A percentile compares a stretch with the other conserved stretches of the same genome.
phyloP scores from a whole-genome alignment of 2,888 invertebrate genomes.

The Xanthia icteritia region DNA sequence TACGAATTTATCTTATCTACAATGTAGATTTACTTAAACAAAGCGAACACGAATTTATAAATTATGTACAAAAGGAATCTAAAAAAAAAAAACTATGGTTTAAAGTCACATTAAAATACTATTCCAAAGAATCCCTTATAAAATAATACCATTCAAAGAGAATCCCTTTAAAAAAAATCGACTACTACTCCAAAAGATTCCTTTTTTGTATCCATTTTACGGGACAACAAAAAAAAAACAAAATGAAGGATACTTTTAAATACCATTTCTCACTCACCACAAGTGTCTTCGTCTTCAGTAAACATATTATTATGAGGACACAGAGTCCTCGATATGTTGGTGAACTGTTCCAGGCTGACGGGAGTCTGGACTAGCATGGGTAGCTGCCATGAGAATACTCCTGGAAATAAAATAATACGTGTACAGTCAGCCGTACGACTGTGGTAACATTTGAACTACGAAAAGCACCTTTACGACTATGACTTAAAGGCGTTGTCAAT shows the following conservation, averaged over 20 bases:
- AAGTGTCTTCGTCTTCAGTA: conserved; percentile 81
- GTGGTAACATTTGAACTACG: too few relatives aligned
- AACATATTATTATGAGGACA: conserved; percentile 91
- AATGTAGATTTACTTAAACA: background rate
- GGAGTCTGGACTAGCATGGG: conserved; percentile 91
- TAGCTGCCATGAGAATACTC: conserved; percentile 95
- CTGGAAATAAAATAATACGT: conserved; percentile 71
- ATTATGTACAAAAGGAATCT: accelerated
- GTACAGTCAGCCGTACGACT: too few relatives aligned
- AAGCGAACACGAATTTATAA: background rate
- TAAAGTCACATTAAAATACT: background rate
- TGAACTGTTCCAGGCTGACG: conserved; percentile 88
- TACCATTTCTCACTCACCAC: conserved; percentile 75
- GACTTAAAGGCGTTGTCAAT: too few relatives aligned
- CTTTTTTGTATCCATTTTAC: background rate
- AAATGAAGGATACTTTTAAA: background rate
- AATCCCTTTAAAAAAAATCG: background rate
- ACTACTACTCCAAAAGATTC: background rate
- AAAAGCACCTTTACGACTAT: too few relatives aligned
- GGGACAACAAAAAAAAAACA: conserved; percentile 5
- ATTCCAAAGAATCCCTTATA: background rate
- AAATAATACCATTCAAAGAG: background rate
- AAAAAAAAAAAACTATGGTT: background rate
- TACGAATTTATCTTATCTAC: too few relatives aligned
- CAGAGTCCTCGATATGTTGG: conserved; percentile 91